A percentile compares a stretch with the other conserved stretches of the same genome.
phyloP scores from a whole-genome alignment of 2,888 invertebrate species.

The Drosophila meridiana region DNA sequence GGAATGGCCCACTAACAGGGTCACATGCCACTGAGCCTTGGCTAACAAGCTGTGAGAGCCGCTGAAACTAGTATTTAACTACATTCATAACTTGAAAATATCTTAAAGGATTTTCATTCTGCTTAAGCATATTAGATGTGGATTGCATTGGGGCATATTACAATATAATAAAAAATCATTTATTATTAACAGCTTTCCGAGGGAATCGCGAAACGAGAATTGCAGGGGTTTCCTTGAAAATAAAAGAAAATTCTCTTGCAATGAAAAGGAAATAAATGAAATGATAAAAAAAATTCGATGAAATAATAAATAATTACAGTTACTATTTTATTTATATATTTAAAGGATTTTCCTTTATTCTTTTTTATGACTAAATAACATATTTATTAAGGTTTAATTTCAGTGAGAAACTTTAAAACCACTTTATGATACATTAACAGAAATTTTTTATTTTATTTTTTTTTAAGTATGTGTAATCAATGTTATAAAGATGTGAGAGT shows the following conservation, averaged over 20 bases:
- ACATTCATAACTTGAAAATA: slow-evolving; percentile 5
- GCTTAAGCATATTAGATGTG: not conserved
- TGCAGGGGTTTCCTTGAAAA: not conserved
- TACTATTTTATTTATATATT: not conserved
- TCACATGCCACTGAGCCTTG: slow-evolving; percentile 4
- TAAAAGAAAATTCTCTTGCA: not conserved
- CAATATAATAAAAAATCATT: not conserved
- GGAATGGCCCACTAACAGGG: slow-evolving; percentile 24
- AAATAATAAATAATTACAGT: not conserved
- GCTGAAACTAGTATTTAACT: slow-evolving; percentile 2
- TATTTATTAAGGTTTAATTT: no score
- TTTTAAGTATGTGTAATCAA: no score
- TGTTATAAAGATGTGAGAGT: no score
- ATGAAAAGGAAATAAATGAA: not conserved
- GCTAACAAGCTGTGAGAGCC: slow-evolving; percentile 3
- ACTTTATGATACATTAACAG: no score
- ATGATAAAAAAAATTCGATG: no score
- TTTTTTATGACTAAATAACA: no score
- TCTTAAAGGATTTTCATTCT: slow-evolving; percentile 9
- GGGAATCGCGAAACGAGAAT: not conserved
- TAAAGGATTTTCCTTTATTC: not conserved
- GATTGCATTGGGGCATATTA: not conserved
- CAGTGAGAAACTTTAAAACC: no score
- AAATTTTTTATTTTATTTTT: no score
- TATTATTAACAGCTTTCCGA: not conserved